These are phyloP conservation scores for Drosophila dives DNA, from an alignment of 2,888 invertebrate species.

Conservation along the genomic window DNA sequence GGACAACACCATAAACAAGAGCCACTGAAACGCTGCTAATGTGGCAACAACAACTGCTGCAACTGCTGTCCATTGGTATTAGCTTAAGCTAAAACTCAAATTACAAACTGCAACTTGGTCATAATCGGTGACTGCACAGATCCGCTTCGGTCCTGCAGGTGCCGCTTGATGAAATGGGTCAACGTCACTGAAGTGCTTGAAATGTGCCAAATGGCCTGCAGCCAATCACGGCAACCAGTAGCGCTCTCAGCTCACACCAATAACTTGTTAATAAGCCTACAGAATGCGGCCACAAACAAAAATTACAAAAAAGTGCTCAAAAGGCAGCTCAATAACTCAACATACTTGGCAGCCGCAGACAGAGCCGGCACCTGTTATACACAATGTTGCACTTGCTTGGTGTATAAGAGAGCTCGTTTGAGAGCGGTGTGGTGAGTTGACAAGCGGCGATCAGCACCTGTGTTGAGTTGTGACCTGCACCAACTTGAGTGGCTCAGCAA, in stretches of 20 bases:
- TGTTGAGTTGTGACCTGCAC: constrained; percentile 76
- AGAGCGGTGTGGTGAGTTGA: constrained; percentile 43
- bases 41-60: constrained; percentile 44
- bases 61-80: constrained; percentile 38
- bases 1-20: constrained; percentile 34
- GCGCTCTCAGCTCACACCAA: constrained; percentile 49
- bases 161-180: constrained; percentile 73
- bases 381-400: constrained; percentile 52
- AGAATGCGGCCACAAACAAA: constrained; percentile 63
- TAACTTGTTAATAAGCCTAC: constrained; percentile 63
- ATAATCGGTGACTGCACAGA: constrained; percentile 15
- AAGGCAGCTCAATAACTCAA: constrained; percentile 27
- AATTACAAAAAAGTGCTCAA: constrained; percentile 31
- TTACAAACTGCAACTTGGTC: constrained; percentile 2
- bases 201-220: constrained; percentile 74
- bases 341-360: constrained; percentile 2
- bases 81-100: constrained; percentile 9
- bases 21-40: constrained; percentile 45
- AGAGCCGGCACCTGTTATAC: constrained; percentile 61
- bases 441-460: constrained; percentile 27
- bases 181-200: constrained; percentile 63
- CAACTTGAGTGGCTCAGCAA: constrained; percentile 44
- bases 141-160: constrained; percentile 36
- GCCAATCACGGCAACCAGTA: constrained; percentile 59
- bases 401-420: constrained; percentile 7